phyloP scores from a whole-genome alignment of 1,140 invertebrate species.

The Ganaspis sp. region DNA sequence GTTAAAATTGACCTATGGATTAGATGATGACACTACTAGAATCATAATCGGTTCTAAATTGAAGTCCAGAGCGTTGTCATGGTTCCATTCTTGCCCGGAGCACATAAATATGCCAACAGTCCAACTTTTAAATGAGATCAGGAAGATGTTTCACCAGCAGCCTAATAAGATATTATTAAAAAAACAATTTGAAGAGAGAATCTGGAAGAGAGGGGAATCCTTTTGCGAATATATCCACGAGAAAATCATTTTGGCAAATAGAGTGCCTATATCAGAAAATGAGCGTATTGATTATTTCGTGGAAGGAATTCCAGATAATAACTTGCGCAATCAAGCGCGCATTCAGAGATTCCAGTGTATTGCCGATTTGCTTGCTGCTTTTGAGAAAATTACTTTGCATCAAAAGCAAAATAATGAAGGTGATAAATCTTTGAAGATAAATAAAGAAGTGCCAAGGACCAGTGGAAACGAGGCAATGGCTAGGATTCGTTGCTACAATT shows the following conservation, averaged over 20 bases:
- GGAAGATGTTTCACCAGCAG: conserved; percentile 35
- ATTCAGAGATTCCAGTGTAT: conserved; percentile 31
- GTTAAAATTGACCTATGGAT: conserved; percentile 22
- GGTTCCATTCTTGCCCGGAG: conserved; percentile 43
- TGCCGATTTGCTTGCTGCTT: conserved; percentile 20
- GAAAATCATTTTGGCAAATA: conserved; percentile 38
- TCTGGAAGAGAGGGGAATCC: conserved; percentile 34
- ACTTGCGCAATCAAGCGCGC: conserved; percentile 43
- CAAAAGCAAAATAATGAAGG: background rate
- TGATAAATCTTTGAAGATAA: background rate
- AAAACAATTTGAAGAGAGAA: conserved; percentile 35
- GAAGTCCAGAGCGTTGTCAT: conserved; percentile 40
- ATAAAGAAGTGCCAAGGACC: background rate
- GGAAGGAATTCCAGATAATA: conserved; percentile 37
- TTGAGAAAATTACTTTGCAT: conserved; percentile 37
- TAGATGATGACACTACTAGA: conserved; percentile 36
- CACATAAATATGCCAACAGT: conserved; percentile 28
- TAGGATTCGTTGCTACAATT: background rate
- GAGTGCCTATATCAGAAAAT: conserved; percentile 26
- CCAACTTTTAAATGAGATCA: conserved; percentile 32
- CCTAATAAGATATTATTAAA: background rate
- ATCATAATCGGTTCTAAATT: conserved; percentile 42
- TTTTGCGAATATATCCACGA: conserved; percentile 43
- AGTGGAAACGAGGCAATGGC: background rate
- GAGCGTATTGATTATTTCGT: conserved; percentile 36